Evolutionary conservation across 2,888 invertebrate species (phyloP).

Genomic region (Epinotia demarniana): DNA sequence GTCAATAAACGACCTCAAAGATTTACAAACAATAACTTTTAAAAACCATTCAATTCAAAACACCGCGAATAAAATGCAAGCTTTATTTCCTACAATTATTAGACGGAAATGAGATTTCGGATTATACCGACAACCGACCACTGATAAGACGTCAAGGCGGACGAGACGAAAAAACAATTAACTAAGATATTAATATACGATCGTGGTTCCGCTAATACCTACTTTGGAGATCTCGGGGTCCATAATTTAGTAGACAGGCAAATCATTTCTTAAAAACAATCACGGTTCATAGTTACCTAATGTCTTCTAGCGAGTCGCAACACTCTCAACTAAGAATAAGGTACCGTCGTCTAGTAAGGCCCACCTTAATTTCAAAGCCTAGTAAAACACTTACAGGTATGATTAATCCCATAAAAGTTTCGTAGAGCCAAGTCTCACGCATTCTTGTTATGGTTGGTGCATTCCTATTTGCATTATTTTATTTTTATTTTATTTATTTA

Average conservation of each 20-base stretch:
- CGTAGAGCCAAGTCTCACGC: too few species aligned
- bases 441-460: too few species aligned
- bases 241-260: background rate
- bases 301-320: too few species aligned
- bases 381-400: too few species aligned
- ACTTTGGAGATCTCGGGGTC: background rate
- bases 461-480: too few species aligned
- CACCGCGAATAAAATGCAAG: conserved; percentile 48
- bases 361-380: too few species aligned
- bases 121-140: conserved; percentile 69
- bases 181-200: conserved; percentile 63
- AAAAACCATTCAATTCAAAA: conserved; percentile 41
- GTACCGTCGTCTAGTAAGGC: too few species aligned
- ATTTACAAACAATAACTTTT: conserved; percentile 24
- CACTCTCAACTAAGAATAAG: too few species aligned
- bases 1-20: background rate
- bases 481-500: too few species aligned
- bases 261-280: background rate
- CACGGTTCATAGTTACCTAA: too few species aligned
- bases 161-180: conserved; percentile 70
- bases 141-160: conserved; percentile 59
- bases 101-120: conserved; percentile 77
- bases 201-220: conserved; percentile 45
- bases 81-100: conserved; percentile 73
- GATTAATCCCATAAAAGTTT: too few species aligned